A percentile compares a stretch with the other conserved stretches of the same genome.
Conservation (phyloP, 2,113 vertebrate genomes). For the Burhinus bistriatus region DNA sequence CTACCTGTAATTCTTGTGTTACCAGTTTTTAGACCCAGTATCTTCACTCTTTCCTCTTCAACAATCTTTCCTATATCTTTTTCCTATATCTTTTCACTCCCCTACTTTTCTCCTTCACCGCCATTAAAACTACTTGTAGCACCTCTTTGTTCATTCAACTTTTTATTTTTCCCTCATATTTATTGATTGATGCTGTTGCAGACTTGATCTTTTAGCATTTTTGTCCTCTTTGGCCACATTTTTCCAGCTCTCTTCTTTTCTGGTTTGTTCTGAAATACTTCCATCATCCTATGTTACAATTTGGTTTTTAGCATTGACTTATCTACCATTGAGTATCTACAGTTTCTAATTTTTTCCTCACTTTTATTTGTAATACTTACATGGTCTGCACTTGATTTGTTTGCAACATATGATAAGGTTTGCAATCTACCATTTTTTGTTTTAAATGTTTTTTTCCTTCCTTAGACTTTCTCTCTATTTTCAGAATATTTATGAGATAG, state of each 20-base stretch:
- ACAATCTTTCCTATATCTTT: background rate
- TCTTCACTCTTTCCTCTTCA: background rate
- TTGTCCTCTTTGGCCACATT: background rate
- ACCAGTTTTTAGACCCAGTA: background rate
- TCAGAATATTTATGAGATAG: background rate
- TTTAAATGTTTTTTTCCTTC: background rate
- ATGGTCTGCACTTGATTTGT: background rate
- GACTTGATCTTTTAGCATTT: background rate
- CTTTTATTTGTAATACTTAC: background rate
- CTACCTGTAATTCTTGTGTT: background rate
- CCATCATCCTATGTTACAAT: background rate
- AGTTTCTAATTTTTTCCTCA: background rate
- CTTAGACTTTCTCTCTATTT: background rate
- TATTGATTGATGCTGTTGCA: background rate
- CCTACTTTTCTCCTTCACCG: background rate
- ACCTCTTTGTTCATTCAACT: background rate
- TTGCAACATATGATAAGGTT: background rate
- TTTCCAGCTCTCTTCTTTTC: background rate
- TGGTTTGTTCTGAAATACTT: background rate
- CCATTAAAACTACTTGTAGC: background rate
- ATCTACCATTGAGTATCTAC: background rate
- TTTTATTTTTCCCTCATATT: background rate
- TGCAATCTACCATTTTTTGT: background rate
- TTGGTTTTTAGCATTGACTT: background rate
- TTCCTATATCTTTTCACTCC: background rate